Evolutionary conservation across 2,113 vertebrate genomes (phyloP), one percentile per base, ranked within the genome.

Genomic region (Rattus rattus): DNA sequence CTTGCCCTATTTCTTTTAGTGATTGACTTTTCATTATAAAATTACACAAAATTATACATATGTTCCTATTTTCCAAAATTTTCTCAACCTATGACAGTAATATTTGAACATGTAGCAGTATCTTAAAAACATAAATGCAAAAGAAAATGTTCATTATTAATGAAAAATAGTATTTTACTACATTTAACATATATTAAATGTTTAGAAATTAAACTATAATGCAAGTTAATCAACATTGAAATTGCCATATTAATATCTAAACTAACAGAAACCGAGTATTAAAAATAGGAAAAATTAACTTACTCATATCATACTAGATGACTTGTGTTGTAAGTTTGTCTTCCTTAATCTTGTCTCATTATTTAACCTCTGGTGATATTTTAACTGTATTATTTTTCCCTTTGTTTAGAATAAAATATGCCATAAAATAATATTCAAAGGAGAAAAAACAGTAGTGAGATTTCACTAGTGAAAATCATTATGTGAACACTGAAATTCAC

Each of bases 331-430:
- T 56, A 79, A 92, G 67, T 83, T 79, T 69, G 0, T 90, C 75
- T 61, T 30, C 9, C 5, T 79, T 80, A 96, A 84, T 84, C 16
- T 76, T 96, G 47, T 16, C 26, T 80, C 30, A 76, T 70, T 88
- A 4, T 88, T 92, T 97, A 3, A 81, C 16, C 12, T 92, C 83
- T 1, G 5, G 22, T 73, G 33, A 96, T 95, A 92, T 70, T 92
- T 90, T 75, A 17, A 17, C 43, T 75, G 1, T 79, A 49, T 90
- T 94, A 33, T 3, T 72, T 70, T 91, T 9, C 63, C 10, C 14
- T 9, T 72, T 26, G 1, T 83, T 92, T 87, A 75, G 28, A 75
- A 90, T 87, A 77, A 88, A 93, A 84, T 90, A 77, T 94, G 61
- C 30, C 5, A 80, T 92, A 72, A 88, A 90, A 90, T 94, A 92